Base-by-base conservation (phyloP, 2,888 invertebrate species). In the Steinernema scapterisci region DNA sequence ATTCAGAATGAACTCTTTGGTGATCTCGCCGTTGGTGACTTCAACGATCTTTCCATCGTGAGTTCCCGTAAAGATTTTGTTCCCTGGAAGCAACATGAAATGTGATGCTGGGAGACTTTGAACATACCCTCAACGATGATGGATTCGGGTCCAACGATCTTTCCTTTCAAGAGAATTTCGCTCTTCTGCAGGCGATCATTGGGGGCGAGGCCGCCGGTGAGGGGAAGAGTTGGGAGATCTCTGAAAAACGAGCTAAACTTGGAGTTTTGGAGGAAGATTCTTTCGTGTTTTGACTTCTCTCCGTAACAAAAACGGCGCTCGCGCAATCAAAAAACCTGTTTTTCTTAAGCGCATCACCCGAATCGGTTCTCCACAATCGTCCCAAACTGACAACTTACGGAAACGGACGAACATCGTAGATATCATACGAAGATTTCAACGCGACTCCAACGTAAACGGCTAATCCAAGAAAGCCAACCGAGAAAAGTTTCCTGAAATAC, bases 61-160 rank as follows among this genome's bases (percentile, higher is more conserved):
- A 13, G 80, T 72, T 16, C 78, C 74, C 5, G 81, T 79, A 70
- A 81, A 82, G 21, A 83, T 77, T 0, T 75, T 78, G 16, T 79
- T 79, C 80, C 72, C 51, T 71, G 21, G 11, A 63, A 25, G 23
- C 25, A 2, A 56, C 70, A 11, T 13, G 1, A 31, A 16, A 70
- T 31, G 31, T 7, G 6, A 54, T 6, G n/a, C n/a, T n/a, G 31
- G 19, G 31, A 63, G n/a, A 48, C 48, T 5, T 5, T 48, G 63
- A 27, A 11, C 7, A 19, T 63, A 79, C 80, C 78, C 54, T 80
- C 80, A n/a, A 80, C 80, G 0, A 79, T 78, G 27, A 83, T 76
- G 16, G 82, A 82, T 70, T 83, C 83, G 0, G 83, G 83, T 19
- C 83, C 83, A 9, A 54, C 71, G 48, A 83, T 78, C 77, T 80